These are phyloP conservation scores for Acanthurus lineatus DNA, from an alignment of 2,797 vertebrate species.

Conservation along the genomic window DNA sequence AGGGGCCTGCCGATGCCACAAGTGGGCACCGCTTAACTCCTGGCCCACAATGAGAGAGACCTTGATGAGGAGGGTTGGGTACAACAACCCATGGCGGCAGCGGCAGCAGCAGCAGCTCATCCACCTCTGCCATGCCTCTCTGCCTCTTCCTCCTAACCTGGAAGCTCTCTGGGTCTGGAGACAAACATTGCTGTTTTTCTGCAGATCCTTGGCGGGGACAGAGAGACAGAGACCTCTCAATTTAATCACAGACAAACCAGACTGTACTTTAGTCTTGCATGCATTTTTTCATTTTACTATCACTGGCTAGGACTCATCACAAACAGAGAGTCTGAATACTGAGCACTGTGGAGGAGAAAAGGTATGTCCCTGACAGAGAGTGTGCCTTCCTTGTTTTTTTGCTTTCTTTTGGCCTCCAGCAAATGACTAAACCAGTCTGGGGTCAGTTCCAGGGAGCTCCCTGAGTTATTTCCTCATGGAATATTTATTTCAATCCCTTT, in stretches of 20 bases:
- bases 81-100: constrained; percentile 18
- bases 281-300: constrained; percentile 53
- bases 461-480: constrained; percentile 81
- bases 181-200: constrained; percentile 67
- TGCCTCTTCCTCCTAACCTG: constrained; percentile 44
- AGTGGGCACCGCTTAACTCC: constrained; percentile 39
- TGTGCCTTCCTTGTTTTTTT: constrained; percentile 41
- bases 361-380: constrained; percentile 37
- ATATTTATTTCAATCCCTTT: constrained; percentile 76
- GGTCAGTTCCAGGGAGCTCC: constrained; percentile 70
- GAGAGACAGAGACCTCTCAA: constrained; percentile 39
- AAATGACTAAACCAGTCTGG: constrained; percentile 76
- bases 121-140: constrained; percentile 25
- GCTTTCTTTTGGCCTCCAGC: constrained; percentile 47
- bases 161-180: constrained; percentile 37
- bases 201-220: constrained; percentile 65
- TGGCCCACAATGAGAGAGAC: constrained; percentile 4
- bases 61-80: constrained; percentile 39
- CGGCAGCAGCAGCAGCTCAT: constrained; percentile 34
- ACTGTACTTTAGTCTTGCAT: constrained; percentile 49
- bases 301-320: constrained; percentile 54
- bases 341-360: constrained; percentile 38
- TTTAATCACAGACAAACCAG: constrained; percentile 59
- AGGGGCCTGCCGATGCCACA: constrained; percentile 49
- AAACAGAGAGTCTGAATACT: constrained; percentile 70